Evolutionary conservation across 2,888 invertebrate species (phyloP), one percentile per base, ranked within the genome.

Genomic region (Cordilura impudica): DNA sequence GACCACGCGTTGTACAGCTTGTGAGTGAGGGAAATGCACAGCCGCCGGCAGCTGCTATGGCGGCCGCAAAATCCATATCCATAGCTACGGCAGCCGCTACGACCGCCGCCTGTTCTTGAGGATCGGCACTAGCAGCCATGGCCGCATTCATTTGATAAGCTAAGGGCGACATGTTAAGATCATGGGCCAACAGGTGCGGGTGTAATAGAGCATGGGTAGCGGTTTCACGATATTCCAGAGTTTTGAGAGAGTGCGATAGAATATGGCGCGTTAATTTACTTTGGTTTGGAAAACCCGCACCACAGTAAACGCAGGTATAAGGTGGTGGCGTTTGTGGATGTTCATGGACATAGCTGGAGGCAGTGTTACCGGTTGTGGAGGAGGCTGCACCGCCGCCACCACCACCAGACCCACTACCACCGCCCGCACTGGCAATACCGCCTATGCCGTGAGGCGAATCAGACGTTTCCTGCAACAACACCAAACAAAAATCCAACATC

Each of bases 211-310:
- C 86, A 82, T 87, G 85, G 47, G 86, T 85, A 90, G 91, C 86
- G 90, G 91, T 89, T 89, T 96, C 96, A 84, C 96, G 93, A 90
- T 94, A 96, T 92, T 96, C 96, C 89, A 96, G 92, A 84, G 96
- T 94, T 91, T 96, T 96, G 90, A 96, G 92, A 88, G 95, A 95
- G 91, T 96, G 96, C 88, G 95, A 95, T 88, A 96, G 92, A 91
- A 96, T 95, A 91, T 96, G 96, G 89, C 96, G 92, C 88, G 96
- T 96, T 90, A 96, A 92, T 93, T 96, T 96, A 93, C 95, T 96
- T 93, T 96, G 96, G 91, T 96, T 95, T 86, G 95, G 95, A 91
- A 96, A 96, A 89, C 94, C 92, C 88, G 94, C 94, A 90, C 95
- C 95, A 93, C 96, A 96, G 93, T 96, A 96, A 92, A 96, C 94